phyloP scores from a whole-genome alignment of 2,797 vertebrate genomes.

The Rhinella marina region DNA sequence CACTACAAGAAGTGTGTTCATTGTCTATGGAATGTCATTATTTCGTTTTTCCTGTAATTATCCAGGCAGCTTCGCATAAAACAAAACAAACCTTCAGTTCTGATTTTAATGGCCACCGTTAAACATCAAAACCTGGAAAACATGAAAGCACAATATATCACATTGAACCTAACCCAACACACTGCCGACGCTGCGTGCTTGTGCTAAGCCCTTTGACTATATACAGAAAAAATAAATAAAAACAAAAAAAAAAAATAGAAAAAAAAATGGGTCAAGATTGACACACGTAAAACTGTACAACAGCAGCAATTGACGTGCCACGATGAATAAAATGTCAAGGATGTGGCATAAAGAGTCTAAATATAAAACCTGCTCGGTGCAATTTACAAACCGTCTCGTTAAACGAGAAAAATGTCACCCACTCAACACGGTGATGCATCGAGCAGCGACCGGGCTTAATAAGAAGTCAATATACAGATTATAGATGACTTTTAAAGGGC shows the following conservation, averaged over 20 bases:
- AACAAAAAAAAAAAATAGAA: not conserved
- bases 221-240: not conserved
- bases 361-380: not conserved
- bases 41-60: constrained; percentile 47
- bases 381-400: not conserved
- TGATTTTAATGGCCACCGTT: constrained; percentile 15
- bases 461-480: not conserved
- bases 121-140: constrained; percentile 12
- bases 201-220: not conserved
- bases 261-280: not conserved
- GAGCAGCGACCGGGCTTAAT: not conserved
- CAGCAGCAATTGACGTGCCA: not conserved
- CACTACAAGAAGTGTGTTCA: constrained; percentile 31
- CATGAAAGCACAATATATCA: not conserved
- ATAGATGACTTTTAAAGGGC: not conserved
- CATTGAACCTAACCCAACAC: not conserved
- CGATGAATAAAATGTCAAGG: not conserved
- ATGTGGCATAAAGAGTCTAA: not conserved
- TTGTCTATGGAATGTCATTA: constrained; percentile 42
- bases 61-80: constrained; percentile 34
- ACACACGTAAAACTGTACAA: not conserved
- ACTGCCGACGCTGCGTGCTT: not conserved
- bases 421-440: not conserved
- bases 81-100: constrained; percentile 40
- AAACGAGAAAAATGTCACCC: not conserved